These are phyloP conservation scores for Chelon auratus DNA, from an alignment of 2,797 vertebrate genomes.

Conservation along the genomic window DNA sequence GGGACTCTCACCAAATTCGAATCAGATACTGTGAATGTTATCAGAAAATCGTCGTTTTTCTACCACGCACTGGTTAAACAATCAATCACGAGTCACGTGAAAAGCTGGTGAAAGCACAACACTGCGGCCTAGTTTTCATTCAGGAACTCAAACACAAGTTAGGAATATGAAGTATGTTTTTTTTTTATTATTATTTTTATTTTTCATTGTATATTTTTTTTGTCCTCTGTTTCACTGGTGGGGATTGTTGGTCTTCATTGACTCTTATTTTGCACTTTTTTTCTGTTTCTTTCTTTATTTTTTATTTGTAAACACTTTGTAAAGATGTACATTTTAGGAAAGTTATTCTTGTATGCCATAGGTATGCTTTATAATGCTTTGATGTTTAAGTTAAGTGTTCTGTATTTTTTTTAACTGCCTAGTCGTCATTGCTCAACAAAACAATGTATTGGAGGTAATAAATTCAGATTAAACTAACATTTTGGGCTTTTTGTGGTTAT, in stretches of 20 bases:
- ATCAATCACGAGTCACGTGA: constrained; percentile 47
- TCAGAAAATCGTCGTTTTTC: constrained; percentile 53
- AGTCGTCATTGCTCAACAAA: constrained; percentile 81
- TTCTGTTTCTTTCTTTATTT: constrained; percentile 73
- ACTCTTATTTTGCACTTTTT: constrained; percentile 83
- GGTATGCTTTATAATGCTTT: constrained; percentile 81
- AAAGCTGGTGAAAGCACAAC: constrained; percentile 65
- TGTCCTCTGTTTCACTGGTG: constrained; percentile 75
- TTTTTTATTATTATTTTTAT: constrained; percentile 26
- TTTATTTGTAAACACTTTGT: constrained; percentile 86
- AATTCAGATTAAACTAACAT: constrained; percentile 76
- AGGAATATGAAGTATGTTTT: constrained; percentile 82
- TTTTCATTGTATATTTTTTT: constrained; percentile 67
- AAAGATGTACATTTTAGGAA: constrained; percentile 88
- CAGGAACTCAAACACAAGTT: constrained; percentile 69
- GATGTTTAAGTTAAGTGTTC: constrained; percentile 85
- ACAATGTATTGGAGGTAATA: constrained; percentile 83
- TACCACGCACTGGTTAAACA: constrained; percentile 71
- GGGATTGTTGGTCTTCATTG: constrained; percentile 78
- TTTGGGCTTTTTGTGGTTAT: constrained; percentile 26
- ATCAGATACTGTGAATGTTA: constrained; percentile 83
- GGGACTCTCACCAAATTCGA: constrained; percentile 60
- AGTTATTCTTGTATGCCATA: constrained; percentile 84
- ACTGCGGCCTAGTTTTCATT: constrained; percentile 61
- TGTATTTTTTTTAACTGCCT: constrained; percentile 86